Evolutionary conservation across 2,113 vertebrate genomes (phyloP), one percentile per base, ranked within the genome.

Genomic region (western clawed frog (Xenopus tropicalis)): DNA sequence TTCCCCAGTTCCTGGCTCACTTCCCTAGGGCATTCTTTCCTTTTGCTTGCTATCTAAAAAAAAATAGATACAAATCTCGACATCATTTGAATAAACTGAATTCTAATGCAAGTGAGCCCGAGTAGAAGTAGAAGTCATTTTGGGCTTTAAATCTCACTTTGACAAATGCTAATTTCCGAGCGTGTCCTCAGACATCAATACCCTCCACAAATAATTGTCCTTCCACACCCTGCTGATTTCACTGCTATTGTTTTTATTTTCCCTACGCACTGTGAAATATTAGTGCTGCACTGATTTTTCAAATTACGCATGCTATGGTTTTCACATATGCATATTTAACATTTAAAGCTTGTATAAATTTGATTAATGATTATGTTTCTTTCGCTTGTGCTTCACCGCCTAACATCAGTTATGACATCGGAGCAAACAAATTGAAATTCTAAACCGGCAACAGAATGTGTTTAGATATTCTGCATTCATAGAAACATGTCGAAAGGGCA

Each of bases 301-400:
- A 61, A 76, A 76, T 76, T 76, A 69, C 62, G 58, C 46, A 11
- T 76, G 58, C 66, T 43, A 69, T 59, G 57, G 66, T 69, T 76
- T 69, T 63, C 73, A 63, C 66, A 76, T 76, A 76, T 76, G 66
- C 73, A 76, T 76, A 76, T 76, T 76, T 76, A 76, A 76, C 73
- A 76, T 76, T 76, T 76, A 76, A 75, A 56, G 73, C 73, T 69
- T 76, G 73, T 76, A 76, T 76, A 76, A 69, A 69, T 69, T 76
- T 76, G 66, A 76, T 76, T 69, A 76, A 76, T 76, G 73, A 63
- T 61, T 76, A 24, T 76, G 73, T 63, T 76, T 76, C 16, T 48
- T n/a, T 20, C 54, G 66, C 25, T 63, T 51, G 58, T 69, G 73
- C 73, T 76, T 76, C 73, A 76, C 22, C 42, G 72, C 65, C 65